phyloP scores from a whole-genome alignment of 2,113 vertebrate genomes.

The Crotalus viridis region DNA sequence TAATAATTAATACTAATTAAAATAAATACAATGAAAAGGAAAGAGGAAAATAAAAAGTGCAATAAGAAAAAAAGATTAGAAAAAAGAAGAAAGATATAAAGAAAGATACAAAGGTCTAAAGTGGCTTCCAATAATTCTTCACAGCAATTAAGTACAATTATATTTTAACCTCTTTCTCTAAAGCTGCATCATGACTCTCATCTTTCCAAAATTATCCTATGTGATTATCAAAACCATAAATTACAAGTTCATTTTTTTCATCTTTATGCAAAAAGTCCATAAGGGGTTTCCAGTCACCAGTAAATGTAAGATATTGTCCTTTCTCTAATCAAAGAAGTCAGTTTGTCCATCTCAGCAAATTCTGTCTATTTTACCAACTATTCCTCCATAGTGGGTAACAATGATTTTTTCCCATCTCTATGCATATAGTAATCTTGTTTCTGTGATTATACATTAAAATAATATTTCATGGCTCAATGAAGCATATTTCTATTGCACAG shows the following conservation, averaged over 20 bases:
- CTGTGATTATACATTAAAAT: not conserved
- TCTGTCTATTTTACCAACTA: not conserved
- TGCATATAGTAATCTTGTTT: not conserved
- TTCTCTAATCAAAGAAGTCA: not conserved
- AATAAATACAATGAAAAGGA: not conserved
- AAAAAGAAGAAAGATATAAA: not conserved
- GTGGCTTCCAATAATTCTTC: not conserved
- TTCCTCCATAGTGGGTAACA: not conserved
- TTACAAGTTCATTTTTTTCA: not conserved
- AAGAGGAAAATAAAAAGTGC: not conserved
- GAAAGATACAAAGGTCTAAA: not conserved
- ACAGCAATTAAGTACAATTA: not conserved
- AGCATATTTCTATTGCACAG: not conserved
- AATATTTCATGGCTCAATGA: not conserved
- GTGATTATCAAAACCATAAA: not conserved
- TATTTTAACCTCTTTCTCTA: not conserved
- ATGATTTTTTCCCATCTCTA: not conserved
- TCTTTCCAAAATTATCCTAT: not conserved
- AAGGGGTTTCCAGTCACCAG: not conserved
- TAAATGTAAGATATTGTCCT: not conserved
- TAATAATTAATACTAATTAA: not conserved
- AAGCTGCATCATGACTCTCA: not conserved
- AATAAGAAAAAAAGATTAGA: not conserved
- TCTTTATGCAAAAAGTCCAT: not conserved
- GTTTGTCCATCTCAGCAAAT: not conserved